Evolutionary conservation across 2,888 invertebrate genomes (phyloP), one percentile per base, ranked within the genome.

Genomic region (Leptopilina myrica): DNA sequence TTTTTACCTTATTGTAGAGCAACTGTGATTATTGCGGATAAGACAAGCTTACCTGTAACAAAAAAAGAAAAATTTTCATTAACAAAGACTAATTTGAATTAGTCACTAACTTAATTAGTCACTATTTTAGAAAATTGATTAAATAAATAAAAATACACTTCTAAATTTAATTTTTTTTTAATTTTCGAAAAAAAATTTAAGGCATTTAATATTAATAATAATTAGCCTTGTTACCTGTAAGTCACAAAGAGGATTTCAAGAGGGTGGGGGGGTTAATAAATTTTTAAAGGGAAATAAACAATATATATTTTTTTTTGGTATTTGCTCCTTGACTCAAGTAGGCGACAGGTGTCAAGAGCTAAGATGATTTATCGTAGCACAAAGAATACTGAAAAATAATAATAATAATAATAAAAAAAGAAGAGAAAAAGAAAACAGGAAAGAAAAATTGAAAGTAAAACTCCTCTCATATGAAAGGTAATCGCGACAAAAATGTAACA

Each of bases 1-100:
- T 20, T 49, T 69, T 56, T 73, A 73, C 33, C 73, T 53, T 7
- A n/a, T 9, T 53, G 14, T 33, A 9, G 14, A 49, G 20, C 2
- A 62, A 9, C 15, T 33, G 62, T 33, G 62, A 20, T 62, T 20
- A 9, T 62, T 62, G n/a, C 0, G 8, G 26, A 33, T 5, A 14
- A 73, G 49, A 53, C 33, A 26, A 33, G 78, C 80, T 81, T 80
- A 81, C 81, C 81, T 81, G 77, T 64, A 81, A 81, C 80, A 80
- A 12, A 80, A 56, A 77, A 59, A 56, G 78, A 78, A 56, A n/a
- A 14, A 56, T n/a, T 5, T n/a, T 9, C 20, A 20, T 15, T 15
- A 59, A n/a, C n/a, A 59, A 59, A 59, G 0, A 5, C 5, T 11
- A 59, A 59, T n/a, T n/a, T 59, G 7, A 15, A 15, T 59, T 59